Evolutionary conservation across 2,888 invertebrate genomes (phyloP).

Genomic region (Onchidella celtica): DNA sequence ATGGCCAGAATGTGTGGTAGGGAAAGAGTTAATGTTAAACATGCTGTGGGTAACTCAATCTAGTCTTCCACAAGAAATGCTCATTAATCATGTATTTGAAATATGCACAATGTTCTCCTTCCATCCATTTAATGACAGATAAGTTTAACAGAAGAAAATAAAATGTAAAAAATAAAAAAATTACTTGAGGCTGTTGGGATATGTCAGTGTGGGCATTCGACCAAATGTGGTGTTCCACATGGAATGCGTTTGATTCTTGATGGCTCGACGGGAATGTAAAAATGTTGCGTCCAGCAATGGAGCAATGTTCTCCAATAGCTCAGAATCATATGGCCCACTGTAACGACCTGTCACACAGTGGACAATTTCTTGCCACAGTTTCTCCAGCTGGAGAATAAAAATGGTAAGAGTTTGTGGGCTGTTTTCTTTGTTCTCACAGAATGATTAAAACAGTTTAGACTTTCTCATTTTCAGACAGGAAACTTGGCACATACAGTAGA

Average conservation of each 20-base stretch:
- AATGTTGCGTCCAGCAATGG: conserved; percentile 73
- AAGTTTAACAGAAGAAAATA: too few species aligned
- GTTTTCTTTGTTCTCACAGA: too few species aligned
- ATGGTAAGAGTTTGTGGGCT: too few species aligned
- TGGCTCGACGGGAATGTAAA: conserved; percentile 66
- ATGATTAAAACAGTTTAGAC: too few species aligned
- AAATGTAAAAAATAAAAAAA: not conserved
- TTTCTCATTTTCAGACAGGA: too few species aligned
- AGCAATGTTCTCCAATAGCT: conserved; percentile 67
- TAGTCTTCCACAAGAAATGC: too few species aligned
- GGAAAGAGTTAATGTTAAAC: too few species aligned
- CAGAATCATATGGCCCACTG: conserved; percentile 69
- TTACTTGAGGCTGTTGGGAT: conserved; percentile 74
- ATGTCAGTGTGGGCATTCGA: conserved; percentile 61
- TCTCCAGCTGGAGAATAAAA: conserved; percentile 68
- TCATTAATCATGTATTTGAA: too few species aligned
- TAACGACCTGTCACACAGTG: conserved; percentile 70
- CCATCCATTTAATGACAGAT: not conserved
- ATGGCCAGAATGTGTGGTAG: too few species aligned
- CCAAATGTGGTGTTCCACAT: conserved; percentile 76
- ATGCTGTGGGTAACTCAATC: too few species aligned
- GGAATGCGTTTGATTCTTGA: conserved; percentile 69
- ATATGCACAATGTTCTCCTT: too few species aligned
- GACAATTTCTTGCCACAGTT: conserved; percentile 72
- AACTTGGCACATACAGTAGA: too few species aligned